Evolutionary conservation across 2,797 vertebrate genomes (phyloP).

Genomic region (Atherinosoma microstoma): DNA sequence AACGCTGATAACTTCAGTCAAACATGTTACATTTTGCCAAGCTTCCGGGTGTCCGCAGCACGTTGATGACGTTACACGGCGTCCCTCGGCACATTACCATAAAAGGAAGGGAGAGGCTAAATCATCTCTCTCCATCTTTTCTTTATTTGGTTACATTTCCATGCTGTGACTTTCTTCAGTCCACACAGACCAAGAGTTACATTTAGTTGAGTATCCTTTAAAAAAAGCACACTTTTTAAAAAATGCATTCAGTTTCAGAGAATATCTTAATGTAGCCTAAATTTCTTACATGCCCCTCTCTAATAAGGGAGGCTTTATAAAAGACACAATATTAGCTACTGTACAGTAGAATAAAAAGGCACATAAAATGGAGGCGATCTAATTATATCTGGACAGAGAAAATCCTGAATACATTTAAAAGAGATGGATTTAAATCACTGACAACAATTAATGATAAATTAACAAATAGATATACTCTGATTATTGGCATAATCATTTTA

Average conservation of each 20-base stretch:
- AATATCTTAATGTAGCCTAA: not conserved
- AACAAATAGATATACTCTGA: not conserved
- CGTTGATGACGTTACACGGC: conserved; percentile 64
- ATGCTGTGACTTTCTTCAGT: conserved; percentile 14
- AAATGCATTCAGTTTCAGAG: not conserved
- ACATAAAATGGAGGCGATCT: not conserved
- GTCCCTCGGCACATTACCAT: conserved; percentile 58
- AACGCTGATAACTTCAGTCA: conserved; percentile 25
- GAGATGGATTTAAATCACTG: not conserved
- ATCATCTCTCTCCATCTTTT: conserved; percentile 5
- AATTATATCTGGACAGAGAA: not conserved
- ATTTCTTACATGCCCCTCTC: not conserved
- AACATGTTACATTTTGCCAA: conserved; percentile 44
- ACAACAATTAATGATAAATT: not conserved
- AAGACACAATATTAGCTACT: not conserved
- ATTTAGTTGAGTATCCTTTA: not conserved
- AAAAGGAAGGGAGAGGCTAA: conserved; percentile 69
- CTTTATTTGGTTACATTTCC: conserved; percentile 73
- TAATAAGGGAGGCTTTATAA: not conserved
- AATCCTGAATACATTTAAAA: not conserved
- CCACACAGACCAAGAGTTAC: not conserved
- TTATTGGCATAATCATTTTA: not conserved
- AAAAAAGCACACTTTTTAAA: not conserved
- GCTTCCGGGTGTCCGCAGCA: conserved; percentile 74
- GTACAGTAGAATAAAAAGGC: not conserved